Percentiles rank a stretch among this genome's conserved stretches.
Conservation (phyloP, 2,888 invertebrate genomes). For the Scaptomyza reducta region DNA sequence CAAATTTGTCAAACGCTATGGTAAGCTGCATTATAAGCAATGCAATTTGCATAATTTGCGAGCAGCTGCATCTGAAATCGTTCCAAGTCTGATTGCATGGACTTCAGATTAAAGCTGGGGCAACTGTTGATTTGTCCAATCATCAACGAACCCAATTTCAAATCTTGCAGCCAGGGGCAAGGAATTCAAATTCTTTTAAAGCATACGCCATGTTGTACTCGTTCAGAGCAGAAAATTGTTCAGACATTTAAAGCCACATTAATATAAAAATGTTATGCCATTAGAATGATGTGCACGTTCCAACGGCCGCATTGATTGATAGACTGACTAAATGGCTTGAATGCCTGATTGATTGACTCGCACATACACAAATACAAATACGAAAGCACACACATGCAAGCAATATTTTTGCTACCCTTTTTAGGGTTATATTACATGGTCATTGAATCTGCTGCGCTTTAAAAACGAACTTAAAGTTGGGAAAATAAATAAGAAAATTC, state of each 20-base stretch:
- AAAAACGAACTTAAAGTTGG: neutral
- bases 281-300: constrained; percentile 70
- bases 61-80: constrained; percentile 31
- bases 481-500: neutral
- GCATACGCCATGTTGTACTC: constrained; percentile 25
- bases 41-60: constrained; percentile 46
- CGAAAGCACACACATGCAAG: constrained; percentile 31
- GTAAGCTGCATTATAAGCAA: constrained; percentile 24
- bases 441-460: neutral
- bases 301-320: constrained; percentile 63
- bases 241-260: constrained; percentile 46
- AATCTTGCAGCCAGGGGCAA: constrained; percentile 1
- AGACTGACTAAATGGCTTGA: constrained; percentile 76
- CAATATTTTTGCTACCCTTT: constrained; percentile 7
- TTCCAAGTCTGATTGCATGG: constrained; percentile 31
- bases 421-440: constrained; percentile 3
- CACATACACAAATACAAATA: constrained; percentile 44
- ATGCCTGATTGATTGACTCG: constrained; percentile 75
- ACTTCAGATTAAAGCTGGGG: constrained; percentile 13
- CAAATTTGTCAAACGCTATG: constrained; percentile 14
- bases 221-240: constrained; percentile 1
- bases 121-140: constrained; percentile 36
- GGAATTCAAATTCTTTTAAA: constrained; percentile 11
- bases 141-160: constrained; percentile 14
- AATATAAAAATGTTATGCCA: constrained; percentile 65